Evolutionary conservation across 2,113 vertebrate genomes (phyloP).

Genomic region (Lepus timidus): DNA sequence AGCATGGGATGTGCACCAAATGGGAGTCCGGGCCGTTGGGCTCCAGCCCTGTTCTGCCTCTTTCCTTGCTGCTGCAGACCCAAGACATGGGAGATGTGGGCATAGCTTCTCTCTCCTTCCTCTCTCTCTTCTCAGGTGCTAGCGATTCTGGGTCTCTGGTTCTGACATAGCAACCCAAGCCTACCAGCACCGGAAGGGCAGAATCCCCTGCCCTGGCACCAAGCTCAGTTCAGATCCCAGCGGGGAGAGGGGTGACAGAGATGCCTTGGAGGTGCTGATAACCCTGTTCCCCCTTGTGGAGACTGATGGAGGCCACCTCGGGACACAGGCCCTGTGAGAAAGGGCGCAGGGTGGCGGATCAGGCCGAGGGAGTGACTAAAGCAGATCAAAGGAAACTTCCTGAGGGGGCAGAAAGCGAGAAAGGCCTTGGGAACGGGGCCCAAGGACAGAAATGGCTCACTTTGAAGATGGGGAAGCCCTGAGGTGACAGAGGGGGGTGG

Average conservation of each 20-base stretch:
- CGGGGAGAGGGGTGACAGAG: background rate
- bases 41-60: background rate
- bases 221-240: background rate
- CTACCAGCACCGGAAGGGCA: background rate
- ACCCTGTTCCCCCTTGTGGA: background rate
- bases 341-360: background rate
- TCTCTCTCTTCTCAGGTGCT: background rate
- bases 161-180: background rate
- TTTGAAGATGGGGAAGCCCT: background rate
- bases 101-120: background rate
- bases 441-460: background rate
- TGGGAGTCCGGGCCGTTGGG: background rate
- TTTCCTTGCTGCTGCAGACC: background rate
- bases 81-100: background rate
- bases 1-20: background rate
- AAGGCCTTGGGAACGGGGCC: conserved; percentile 22
- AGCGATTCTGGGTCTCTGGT: background rate
- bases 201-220: background rate
- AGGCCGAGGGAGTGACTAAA: conserved; percentile 8
- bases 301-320: background rate
- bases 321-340: background rate
- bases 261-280: background rate
- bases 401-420: background rate
- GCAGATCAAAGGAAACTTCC: conserved; percentile 9
- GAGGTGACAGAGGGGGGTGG: background rate